These are phyloP conservation scores for Pachyrhynchus sulphureomaculatus DNA, from an alignment of 1,140 invertebrate species.

Conservation along the genomic window DNA sequence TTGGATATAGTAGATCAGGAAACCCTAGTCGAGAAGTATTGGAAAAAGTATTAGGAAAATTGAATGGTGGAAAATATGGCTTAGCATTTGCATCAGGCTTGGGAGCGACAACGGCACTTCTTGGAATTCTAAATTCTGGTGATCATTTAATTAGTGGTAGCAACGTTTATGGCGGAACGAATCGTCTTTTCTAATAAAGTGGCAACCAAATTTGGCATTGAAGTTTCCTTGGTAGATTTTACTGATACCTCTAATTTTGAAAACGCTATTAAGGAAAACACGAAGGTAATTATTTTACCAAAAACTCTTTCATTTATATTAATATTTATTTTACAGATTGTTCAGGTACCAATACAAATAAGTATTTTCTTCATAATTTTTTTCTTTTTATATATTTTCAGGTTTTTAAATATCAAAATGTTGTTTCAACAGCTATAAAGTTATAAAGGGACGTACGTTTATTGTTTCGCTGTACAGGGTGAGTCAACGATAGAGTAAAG, in stretches of 20 bases:
- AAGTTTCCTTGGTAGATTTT: conserved; percentile 81
- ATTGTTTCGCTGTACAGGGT: too few species aligned
- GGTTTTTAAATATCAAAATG: too few species aligned
- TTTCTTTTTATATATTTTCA: too few species aligned
- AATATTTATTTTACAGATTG: too few species aligned
- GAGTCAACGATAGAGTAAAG: too few species aligned
- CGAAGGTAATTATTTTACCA: conserved; percentile 68
- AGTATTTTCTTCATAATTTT: too few species aligned
- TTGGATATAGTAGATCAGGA: conserved; percentile 90
- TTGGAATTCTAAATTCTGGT: conserved; percentile 74
- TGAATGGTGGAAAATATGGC: conserved; percentile 88
- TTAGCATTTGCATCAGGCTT: conserved; percentile 87
- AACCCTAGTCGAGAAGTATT: conserved; percentile 91
- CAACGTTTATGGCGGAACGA: conserved; percentile 95
- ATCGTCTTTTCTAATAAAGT: conserved; percentile 65
- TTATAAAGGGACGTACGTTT: too few species aligned
- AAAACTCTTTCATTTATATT: too few species aligned
- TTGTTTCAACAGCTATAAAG: too few species aligned
- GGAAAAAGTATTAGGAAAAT: conserved; percentile 84
- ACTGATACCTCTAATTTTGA: conserved; percentile 67
- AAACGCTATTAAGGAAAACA: conserved; percentile 75
- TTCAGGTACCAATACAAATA: too few species aligned
- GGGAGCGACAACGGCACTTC: conserved; percentile 77
- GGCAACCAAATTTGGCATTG: conserved; percentile 67
- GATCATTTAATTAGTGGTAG: conserved; percentile 92